phyloP scores from a whole-genome alignment of 1,140 invertebrate genomes.

The Drosophila kikkawai region DNA sequence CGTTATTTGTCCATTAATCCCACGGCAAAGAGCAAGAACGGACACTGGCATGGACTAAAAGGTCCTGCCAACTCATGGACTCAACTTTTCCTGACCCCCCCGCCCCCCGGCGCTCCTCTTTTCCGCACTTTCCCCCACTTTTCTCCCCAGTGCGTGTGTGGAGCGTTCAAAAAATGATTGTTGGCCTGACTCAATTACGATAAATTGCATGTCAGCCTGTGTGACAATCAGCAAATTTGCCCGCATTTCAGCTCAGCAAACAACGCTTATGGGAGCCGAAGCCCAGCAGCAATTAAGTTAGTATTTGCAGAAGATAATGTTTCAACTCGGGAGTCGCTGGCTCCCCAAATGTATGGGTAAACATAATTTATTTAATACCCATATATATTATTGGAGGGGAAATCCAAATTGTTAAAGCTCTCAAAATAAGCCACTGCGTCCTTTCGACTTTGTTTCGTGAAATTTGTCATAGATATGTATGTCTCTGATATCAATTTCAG shows the following conservation, averaged over 20 bases:
- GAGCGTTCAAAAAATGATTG: conserved; percentile 49
- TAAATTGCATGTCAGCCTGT: conserved; percentile 51
- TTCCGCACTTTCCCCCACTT: not conserved
- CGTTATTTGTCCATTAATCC: conserved; percentile 54
- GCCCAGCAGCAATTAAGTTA: conserved; percentile 49
- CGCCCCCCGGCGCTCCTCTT: not conserved
- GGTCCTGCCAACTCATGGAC: conserved; percentile 42
- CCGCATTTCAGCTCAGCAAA: conserved; percentile 48
- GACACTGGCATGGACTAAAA: conserved; percentile 32
- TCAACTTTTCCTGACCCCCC: not conserved
- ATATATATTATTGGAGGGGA: not conserved
- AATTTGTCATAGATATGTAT: not conserved
- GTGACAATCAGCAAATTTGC: conserved; percentile 52
- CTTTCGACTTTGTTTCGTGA: not conserved
- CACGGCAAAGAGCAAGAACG: conserved; percentile 27
- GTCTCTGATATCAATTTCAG: not conserved
- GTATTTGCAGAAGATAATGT: conserved; percentile 51
- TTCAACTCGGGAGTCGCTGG: conserved; percentile 30
- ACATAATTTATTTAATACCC: conserved; percentile 28
- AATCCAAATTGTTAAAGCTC: not conserved
- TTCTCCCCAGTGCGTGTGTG: conserved; percentile 30
- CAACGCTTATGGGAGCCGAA: conserved; percentile 28
- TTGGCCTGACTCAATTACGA: conserved; percentile 50
- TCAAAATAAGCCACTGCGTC: not conserved
- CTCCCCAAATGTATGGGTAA: conserved; percentile 27